Percentiles rank a stretch among this genome's conserved stretches.
Evolutionary conservation across 2,888 invertebrate species (phyloP).

Genomic region (Ceramica pisi): DNA sequence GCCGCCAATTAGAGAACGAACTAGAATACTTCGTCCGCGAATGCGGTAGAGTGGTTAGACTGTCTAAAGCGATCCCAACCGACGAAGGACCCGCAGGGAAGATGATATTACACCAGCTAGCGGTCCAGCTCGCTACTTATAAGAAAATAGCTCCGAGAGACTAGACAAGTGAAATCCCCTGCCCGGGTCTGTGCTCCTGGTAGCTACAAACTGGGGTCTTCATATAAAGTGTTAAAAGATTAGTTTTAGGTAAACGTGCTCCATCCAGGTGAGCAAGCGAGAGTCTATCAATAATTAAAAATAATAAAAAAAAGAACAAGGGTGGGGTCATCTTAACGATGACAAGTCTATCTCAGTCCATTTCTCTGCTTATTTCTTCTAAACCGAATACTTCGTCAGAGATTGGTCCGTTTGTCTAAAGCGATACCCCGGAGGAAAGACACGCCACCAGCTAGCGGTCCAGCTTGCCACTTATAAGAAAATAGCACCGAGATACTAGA

Average conservation of each 20-base stretch:
- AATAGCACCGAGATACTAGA: constrained; percentile 86
- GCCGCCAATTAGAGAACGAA: constrained; percentile 92
- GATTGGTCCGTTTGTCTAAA: constrained; percentile 94
- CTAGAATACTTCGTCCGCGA: constrained; percentile 97
- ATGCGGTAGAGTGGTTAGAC: constrained; percentile 94
- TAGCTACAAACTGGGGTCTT: too few relatives aligned
- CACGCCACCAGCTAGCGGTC: constrained; percentile 93
- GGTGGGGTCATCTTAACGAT: too few relatives aligned
- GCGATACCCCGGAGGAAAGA: constrained; percentile 92
- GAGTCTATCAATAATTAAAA: too few relatives aligned
- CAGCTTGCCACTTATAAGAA: constrained; percentile 96
- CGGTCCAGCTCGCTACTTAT: constrained; percentile 95
- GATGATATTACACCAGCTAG: constrained; percentile 94
- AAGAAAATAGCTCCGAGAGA: constrained; percentile 92
- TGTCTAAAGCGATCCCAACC: constrained; percentile 94
- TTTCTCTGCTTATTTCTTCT: too few relatives aligned
- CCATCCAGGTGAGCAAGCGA: too few relatives aligned
- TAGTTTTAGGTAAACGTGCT: too few relatives aligned
- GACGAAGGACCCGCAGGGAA: constrained; percentile 90
- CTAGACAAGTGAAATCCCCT: constrained; percentile 53
- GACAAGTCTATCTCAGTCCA: too few relatives aligned
- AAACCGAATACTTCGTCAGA: constrained; percentile 93
- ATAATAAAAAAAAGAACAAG: too few relatives aligned
- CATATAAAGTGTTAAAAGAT: too few relatives aligned
- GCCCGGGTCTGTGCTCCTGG: neutral